Percentiles rank a stretch among this genome's conserved stretches.
Conservation (phyloP, 2,888 invertebrate species). For the Drosophila robusta region DNA sequence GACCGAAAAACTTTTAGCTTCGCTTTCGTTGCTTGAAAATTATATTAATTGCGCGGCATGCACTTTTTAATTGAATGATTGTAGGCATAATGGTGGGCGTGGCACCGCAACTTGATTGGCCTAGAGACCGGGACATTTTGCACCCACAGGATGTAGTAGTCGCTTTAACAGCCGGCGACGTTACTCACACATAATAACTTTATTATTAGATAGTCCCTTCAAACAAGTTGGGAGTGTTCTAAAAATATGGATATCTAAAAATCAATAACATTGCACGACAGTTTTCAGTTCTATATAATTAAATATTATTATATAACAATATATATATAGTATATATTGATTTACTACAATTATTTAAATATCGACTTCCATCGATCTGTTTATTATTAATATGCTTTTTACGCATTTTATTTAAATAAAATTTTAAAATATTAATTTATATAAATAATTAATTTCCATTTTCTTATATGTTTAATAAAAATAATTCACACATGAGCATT, state of each 20-base stretch:
- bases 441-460: background rate
- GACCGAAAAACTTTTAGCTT: conserved; percentile 55
- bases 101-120: conserved; percentile 29
- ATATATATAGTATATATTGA: too few relatives aligned
- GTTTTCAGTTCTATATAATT: too few relatives aligned
- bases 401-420: too few relatives aligned
- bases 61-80: conserved; percentile 78
- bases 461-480: background rate
- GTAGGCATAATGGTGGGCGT: conserved; percentile 57
- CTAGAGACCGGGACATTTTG: background rate
- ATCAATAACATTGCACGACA: background rate
- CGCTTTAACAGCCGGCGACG: background rate
- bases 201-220: background rate
- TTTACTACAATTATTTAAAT: too few relatives aligned
- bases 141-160: background rate
- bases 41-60: conserved; percentile 68
- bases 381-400: too few relatives aligned
- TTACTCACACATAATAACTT: background rate
- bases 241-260: background rate
- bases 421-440: too few relatives aligned
- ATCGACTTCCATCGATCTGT: too few relatives aligned
- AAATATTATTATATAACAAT: too few relatives aligned
- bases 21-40: conserved; percentile 56
- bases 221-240: background rate
- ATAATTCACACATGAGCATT: too few relatives aligned